Percentiles rank a stretch among this genome's conserved stretches.
These are phyloP conservation scores for Fistularia tabacaria DNA, from an alignment of 2,797 vertebrate species.

Conservation along the genomic window DNA sequence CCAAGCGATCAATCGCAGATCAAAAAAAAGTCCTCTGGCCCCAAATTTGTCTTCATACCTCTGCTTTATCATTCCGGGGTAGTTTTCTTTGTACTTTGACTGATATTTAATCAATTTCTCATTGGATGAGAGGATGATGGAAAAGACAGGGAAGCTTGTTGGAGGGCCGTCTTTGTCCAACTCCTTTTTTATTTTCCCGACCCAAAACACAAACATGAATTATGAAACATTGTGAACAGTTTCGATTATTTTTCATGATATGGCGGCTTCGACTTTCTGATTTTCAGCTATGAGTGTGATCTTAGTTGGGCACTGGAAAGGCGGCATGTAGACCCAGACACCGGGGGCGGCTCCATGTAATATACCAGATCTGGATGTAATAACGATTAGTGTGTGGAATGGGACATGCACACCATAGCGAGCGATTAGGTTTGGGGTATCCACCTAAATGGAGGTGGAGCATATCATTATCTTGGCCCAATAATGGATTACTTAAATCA, in stretches of 20 bases:
- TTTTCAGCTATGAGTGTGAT: no score
- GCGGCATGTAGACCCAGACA: no score
- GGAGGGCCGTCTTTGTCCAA: constrained; percentile 21
- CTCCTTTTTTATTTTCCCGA: constrained; percentile 10
- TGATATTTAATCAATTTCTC: constrained; percentile 69
- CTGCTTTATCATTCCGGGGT: constrained; percentile 15
- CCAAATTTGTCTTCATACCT: constrained; percentile 3
- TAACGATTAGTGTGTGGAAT: no score
- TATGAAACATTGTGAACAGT: background rate
- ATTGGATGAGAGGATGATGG: constrained; percentile 32
- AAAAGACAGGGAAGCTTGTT: constrained; percentile 35
- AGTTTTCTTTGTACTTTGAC: constrained; percentile 50
- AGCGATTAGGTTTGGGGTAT: no score
- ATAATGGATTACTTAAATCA: no score
- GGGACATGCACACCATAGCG: no score
- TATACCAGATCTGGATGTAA: no score
- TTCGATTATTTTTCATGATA: background rate
- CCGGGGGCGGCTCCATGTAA: no score
- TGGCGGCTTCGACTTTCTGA: no score
- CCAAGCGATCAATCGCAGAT: constrained; percentile 64
- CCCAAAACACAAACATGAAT: constrained; percentile 7
- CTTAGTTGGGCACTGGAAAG: no score
- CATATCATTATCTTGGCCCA: no score
- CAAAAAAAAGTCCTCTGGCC: constrained; percentile 33
- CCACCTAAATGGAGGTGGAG: no score